A percentile compares a stretch with the other conserved stretches of the same genome.
phyloP scores from a whole-genome alignment of 2,113 vertebrate genomes.

The Mixornis gularis region DNA sequence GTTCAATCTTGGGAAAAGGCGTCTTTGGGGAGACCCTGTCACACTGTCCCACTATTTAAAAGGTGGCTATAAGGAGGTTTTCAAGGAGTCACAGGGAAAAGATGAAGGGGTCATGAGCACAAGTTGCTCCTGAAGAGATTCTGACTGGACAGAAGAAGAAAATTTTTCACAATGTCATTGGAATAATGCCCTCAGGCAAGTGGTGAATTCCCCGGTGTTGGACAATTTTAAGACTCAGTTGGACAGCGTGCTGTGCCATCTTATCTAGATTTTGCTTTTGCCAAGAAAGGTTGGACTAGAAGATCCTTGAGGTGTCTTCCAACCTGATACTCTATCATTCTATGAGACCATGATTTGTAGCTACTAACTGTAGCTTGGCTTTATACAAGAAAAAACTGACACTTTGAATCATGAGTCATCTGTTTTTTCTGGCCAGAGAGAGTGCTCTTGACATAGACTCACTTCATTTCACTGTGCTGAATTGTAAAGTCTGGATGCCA shows the following conservation, averaged over 20 bases:
- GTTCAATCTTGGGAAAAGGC: background rate
- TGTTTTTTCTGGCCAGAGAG: background rate
- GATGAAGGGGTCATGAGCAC: background rate
- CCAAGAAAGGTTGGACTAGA: background rate
- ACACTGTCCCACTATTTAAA: background rate
- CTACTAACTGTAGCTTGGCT: background rate
- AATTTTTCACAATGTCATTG: background rate
- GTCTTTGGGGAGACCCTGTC: background rate
- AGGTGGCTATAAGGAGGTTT: background rate
- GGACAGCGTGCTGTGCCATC: background rate
- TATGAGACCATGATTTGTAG: background rate
- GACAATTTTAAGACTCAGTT: background rate
- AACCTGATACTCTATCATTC: background rate
- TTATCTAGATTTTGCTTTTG: background rate
- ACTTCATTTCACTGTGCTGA: background rate
- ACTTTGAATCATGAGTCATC: background rate
- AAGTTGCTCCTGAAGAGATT: background rate
- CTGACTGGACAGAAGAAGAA: background rate
- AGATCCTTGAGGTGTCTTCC: background rate
- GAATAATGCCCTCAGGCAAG: background rate
- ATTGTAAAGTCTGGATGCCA: background rate
- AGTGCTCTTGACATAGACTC: background rate
- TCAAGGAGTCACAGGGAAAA: background rate
- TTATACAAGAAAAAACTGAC: background rate
- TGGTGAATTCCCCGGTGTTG: accelerated